Conservation (phyloP, 2,888 invertebrate species). For the Euzophera pinguis region DNA sequence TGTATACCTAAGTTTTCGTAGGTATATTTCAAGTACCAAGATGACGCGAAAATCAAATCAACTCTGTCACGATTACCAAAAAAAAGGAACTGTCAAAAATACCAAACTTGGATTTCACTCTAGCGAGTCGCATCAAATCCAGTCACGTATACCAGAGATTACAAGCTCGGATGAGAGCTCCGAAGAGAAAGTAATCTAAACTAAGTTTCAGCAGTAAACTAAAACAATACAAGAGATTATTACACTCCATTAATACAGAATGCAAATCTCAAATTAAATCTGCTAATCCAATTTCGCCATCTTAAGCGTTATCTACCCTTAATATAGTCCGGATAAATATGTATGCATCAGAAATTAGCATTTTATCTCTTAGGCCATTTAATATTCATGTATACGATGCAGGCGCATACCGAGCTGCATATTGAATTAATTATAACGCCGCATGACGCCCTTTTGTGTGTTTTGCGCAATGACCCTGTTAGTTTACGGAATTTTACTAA, state of each 20-base stretch:
- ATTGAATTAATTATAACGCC: conserved; percentile 61
- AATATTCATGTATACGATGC: conserved; percentile 71
- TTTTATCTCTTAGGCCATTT: conserved; percentile 72
- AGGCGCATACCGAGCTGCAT: conserved; percentile 52
- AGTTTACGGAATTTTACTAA: neutral
- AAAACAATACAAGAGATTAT: neutral
- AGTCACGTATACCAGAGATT: neutral
- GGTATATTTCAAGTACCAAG: too few relatives aligned
- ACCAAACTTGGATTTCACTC: too few relatives aligned
- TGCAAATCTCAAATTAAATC: conserved; percentile 37
- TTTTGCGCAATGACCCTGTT: conserved; percentile 10
- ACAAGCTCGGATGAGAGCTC: neutral
- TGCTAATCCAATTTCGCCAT: conserved; percentile 43
- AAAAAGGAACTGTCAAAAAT: too few relatives aligned
- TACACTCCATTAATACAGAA: conserved; percentile 11
- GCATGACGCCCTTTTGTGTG: conserved; percentile 11
- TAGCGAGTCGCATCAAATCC: neutral
- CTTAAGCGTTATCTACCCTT: conserved; percentile 45
- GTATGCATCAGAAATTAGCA: conserved; percentile 68
- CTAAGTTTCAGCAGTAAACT: neutral
- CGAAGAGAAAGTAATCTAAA: neutral
- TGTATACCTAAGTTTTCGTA: too few relatives aligned
- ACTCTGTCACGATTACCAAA: too few relatives aligned
- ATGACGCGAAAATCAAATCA: too few relatives aligned
- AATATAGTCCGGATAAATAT: conserved; percentile 63